These are phyloP conservation scores for Spodoptera exigua DNA, from an alignment of 2,888 invertebrate species.

Conservation along the genomic window DNA sequence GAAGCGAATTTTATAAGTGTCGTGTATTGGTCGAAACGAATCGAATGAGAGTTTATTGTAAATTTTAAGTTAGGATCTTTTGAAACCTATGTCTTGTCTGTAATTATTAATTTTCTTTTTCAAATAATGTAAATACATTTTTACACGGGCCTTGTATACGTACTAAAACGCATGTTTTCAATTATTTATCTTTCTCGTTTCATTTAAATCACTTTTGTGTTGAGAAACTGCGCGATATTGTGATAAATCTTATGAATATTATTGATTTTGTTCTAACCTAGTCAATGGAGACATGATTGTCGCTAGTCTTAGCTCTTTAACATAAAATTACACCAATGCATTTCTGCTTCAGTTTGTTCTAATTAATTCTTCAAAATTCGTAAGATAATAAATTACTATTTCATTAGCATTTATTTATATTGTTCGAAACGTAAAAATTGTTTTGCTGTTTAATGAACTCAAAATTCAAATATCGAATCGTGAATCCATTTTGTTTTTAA, in stretches of 20 bases:
- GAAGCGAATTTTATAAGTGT: constrained; percentile 60
- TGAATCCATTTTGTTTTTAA: constrained; percentile 8
- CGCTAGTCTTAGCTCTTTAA: constrained; percentile 70
- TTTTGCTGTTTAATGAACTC: constrained; percentile 10
- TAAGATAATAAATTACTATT: constrained; percentile 34
- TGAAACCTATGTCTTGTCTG: constrained; percentile 48
- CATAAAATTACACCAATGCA: constrained; percentile 68
- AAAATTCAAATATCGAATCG: constrained; percentile 22
- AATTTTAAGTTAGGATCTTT: constrained; percentile 60
- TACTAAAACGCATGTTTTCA: constrained; percentile 62
- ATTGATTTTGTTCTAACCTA: constrained; percentile 71
- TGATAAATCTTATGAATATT: constrained; percentile 65
- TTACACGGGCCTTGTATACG: constrained; percentile 67
- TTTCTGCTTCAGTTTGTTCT: constrained; percentile 71
- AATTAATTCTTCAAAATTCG: constrained; percentile 57
- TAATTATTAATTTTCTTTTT: constrained; percentile 66
- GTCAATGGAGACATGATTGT: constrained; percentile 69
- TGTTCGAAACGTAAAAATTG: constrained; percentile 36
- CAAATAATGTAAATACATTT: constrained; percentile 58
- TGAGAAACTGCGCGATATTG: constrained; percentile 63
- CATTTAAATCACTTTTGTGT: constrained; percentile 41
- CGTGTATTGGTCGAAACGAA: constrained; percentile 65
- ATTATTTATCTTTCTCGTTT: constrained; percentile 48
- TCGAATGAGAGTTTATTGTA: constrained; percentile 65
- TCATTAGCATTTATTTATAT: constrained; percentile 52